A percentile compares a stretch with the other conserved stretches of the same genome.
These are phyloP conservation scores for Cydia strobilella DNA, from an alignment of 1,140 invertebrate genomes.

Conservation along the genomic window DNA sequence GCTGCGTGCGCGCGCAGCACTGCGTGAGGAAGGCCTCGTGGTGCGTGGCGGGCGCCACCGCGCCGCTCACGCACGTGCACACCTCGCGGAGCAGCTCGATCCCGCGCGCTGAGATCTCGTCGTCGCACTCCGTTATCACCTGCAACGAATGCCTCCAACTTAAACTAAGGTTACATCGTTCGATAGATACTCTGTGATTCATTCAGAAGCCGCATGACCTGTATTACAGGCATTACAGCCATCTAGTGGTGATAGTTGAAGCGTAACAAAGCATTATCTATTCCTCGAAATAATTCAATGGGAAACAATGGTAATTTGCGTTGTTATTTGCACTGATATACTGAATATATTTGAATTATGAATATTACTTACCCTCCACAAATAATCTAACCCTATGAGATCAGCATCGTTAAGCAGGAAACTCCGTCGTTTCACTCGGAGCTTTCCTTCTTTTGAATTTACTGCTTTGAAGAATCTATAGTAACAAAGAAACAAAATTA, in stretches of 20 bases:
- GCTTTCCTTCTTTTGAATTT: conserved; percentile 96
- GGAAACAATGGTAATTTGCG: too few relatives aligned
- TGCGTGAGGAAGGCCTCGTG: conserved; percentile 95
- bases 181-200: too few relatives aligned
- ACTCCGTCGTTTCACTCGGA: conserved; percentile 91
- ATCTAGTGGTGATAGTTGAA: too few relatives aligned
- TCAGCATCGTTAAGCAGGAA: conserved; percentile 92
- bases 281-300: too few relatives aligned
- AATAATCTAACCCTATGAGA: conserved; percentile 97
- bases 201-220: too few relatives aligned
- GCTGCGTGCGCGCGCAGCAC: conserved; percentile 93
- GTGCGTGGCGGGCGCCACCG: conserved; percentile 91
- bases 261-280: too few relatives aligned
- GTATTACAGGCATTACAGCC: too few relatives aligned
- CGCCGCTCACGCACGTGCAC: conserved; percentile 95
- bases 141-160: conserved; percentile 49
- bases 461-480: conserved; percentile 97
- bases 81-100: conserved; percentile 96
- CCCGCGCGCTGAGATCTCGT: conserved; percentile 95
- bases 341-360: too few relatives aligned
- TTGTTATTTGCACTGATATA: too few relatives aligned
- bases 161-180: neutral
- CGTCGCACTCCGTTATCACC: conserved; percentile 92
- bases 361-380: conserved; percentile 89
- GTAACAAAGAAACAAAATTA: conserved; percentile 39